Base-by-base conservation (phyloP, 1,140 invertebrate genomes). In the Nomia melanderi region DNA sequence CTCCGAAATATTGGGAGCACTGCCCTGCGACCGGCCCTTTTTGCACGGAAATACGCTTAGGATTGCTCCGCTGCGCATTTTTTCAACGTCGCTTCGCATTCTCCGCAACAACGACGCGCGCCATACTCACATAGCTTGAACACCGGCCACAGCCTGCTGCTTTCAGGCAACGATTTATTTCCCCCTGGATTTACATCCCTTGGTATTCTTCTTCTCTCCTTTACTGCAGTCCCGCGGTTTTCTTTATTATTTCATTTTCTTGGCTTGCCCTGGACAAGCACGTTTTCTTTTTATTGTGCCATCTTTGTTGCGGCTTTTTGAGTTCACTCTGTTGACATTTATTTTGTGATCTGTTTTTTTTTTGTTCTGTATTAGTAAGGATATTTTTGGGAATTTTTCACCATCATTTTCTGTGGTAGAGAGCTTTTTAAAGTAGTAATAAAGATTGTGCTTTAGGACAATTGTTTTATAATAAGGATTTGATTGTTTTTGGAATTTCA, bases 161-260 rank as follows among this genome's bases (percentile, higher is more conserved):
- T 62, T 33, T 20, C 59, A 39, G 59, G 39, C 59, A 36, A 12
- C 59, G 33, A 62, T 62, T 62, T 62, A 62, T 62, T 62, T 62
- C 59, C 59, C 59, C 39, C n/a, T 25, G 59, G 59, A 62, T 62
- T 62, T 62, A 62, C 59, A 39, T 62, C 25, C 33, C 33, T 23
- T 5, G 4, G 33, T 39, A 62, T 62, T 50, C 54, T 53, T 20
- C 56, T 20, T 20, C 14, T 20, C 17, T 8, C 56, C n/a, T 31
- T 7, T 33, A n/a, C 17, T 8, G 14, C 29, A 57, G 27, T 14
- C 14, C 14, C 27, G 54, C 54, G 53, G 41, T 44, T 44, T 17
- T 44, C 53, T 56, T 27, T 7, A 27, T 9, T 25, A 4, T 12
- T 56, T 56, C 11, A 3, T 27, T 12, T 27, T 27, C 23, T 56